Evolutionary conservation across 2,888 invertebrate species (phyloP), one percentile per base, ranked within the genome.

Genomic region (Mellilla xanthometata): DNA sequence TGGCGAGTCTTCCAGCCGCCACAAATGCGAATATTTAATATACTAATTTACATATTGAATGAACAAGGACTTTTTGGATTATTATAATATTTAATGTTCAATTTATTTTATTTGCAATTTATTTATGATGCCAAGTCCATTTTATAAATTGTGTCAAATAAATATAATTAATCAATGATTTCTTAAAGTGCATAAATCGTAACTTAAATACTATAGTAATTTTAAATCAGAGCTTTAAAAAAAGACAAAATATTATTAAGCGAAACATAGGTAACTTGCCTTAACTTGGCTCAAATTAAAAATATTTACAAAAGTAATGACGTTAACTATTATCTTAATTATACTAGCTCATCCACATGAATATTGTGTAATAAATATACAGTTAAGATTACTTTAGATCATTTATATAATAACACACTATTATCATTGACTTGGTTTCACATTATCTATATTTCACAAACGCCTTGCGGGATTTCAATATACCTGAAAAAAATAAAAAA

Each of bases 291-390:
- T 30, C 31, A 41, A 35, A 43, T 50, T 49, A 11, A 43, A 38
- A 31, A 26, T 58, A 58, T 55, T 52, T 58, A 58, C 58, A 58
- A 46, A 54, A 51, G 36, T 29, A 36, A 49, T 19, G 33, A 30
- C n/a, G n/a, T n/a, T n/a, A n/a, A n/a, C n/a, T n/a, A n/a, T n/a
- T n/a, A 19, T 12, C 39, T 46, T 34, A 27, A 23, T 58, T 60
- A 60, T 60, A 39, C 30, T 60, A 55, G 9, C 64, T 62, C 62
- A 65, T 65, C 65, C 65, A 65, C 41, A 38, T 15, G 19, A 23
- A 68, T 62, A n/a, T 7, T 24, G 8, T 23, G 46, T 36, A 79
- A 83, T 82, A 83, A 84, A 82, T 83, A 82, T 83, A 81, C 56
- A 66, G 62, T 76, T 65, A 62, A n/a, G n/a, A n/a, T n/a, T n/a